Evolutionary conservation across 2,888 invertebrate species (phyloP).

Genomic region (Agrotis clavis): DNA sequence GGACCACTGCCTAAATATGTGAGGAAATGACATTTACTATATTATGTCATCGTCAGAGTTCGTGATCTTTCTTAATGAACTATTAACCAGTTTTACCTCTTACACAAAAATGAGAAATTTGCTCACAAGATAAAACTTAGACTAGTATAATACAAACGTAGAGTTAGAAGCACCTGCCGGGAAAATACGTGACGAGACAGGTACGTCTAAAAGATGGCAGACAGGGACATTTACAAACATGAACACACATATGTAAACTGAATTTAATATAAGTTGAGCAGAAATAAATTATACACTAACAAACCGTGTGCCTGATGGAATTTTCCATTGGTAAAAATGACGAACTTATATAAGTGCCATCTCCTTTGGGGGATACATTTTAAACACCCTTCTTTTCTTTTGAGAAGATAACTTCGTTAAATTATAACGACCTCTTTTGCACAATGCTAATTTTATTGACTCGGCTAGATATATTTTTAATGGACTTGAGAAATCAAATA

Average conservation of each 20-base stretch:
- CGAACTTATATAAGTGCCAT: too few relatives aligned
- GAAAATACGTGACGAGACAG: conserved; percentile 42
- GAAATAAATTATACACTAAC: conserved; percentile 7
- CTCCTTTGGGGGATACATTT: too few relatives aligned
- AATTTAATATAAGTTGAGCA: conserved; percentile 17
- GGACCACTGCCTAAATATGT: too few relatives aligned
- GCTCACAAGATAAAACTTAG: neutral
- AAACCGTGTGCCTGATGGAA: neutral
- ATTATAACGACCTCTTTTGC: too few relatives aligned
- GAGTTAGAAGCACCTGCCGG: conserved; percentile 25
- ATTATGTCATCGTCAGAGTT: too few relatives aligned
- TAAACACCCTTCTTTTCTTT: too few relatives aligned
- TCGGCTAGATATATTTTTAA: too few relatives aligned
- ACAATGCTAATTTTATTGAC: too few relatives aligned
- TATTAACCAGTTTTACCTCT: neutral
- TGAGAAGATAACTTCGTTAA: too few relatives aligned
- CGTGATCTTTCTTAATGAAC: too few relatives aligned
- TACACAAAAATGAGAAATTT: neutral
- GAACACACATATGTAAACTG: conserved; percentile 9
- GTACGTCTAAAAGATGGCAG: conserved; percentile 18
- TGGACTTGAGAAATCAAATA: neutral
- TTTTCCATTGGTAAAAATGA: neutral
- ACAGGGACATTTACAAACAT: conserved; percentile 21
- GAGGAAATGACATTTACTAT: too few relatives aligned
- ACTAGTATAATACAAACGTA: conserved; percentile 30